Conservation (phyloP, 2,888 invertebrate species). For the Sinelater perroti region DNA sequence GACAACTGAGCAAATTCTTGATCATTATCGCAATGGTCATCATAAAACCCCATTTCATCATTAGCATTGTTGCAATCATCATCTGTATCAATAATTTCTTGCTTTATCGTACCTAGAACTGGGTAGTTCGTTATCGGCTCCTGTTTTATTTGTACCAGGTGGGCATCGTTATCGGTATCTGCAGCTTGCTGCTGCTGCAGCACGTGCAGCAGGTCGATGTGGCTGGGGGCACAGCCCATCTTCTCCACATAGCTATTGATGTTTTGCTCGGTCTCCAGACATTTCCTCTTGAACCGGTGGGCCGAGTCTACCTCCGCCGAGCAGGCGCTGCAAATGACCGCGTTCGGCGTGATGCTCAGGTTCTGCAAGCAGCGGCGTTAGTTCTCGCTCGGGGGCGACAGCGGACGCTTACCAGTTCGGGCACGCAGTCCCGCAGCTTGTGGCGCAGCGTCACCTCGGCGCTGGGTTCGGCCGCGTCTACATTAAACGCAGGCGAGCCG, state of each 20-base stretch:
- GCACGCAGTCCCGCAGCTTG: slow-evolving; percentile 21
- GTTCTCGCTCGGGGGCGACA: no score
- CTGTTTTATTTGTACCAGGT: slow-evolving; percentile 24
- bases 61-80: no score
- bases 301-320: slow-evolving; percentile 18
- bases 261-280: slow-evolving; percentile 27
- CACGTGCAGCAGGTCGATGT: slow-evolving; percentile 23
- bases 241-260: slow-evolving; percentile 22
- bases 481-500: slow-evolving; percentile 20
- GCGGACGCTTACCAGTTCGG: slow-evolving; percentile 24
- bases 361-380: no score
- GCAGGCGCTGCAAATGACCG: slow-evolving; percentile 26
- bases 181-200: slow-evolving; percentile 16
- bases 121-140: no score
- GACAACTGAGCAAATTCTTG: no score
- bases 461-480: slow-evolving; percentile 20
- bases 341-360: slow-evolving; percentile 28
- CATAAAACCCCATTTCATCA: no score
- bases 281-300: slow-evolving; percentile 32
- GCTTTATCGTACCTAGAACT: no score
- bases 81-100: slow-evolving; percentile 3
- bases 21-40: no score
- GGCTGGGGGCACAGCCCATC: slow-evolving; percentile 8
- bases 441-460: slow-evolving; percentile 16
- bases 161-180: no score